Conservation (phyloP, 2,797 vertebrate genomes). For the Chrosomus eos region DNA sequence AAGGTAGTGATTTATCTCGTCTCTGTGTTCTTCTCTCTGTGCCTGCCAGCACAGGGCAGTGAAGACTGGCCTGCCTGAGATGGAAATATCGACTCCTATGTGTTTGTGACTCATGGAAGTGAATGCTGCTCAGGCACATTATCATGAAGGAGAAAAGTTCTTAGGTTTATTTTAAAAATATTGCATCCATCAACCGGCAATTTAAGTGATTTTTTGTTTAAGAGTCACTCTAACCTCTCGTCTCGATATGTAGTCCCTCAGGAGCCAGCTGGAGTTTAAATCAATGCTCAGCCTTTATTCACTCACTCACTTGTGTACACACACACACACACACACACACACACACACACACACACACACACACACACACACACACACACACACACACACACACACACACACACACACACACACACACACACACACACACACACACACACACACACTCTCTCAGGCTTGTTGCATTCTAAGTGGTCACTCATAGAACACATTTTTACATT, state of each 20-base stretch:
- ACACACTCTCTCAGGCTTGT: neutral
- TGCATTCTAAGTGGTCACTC: neutral
- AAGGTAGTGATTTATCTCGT: constrained; percentile 58
- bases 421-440: neutral
- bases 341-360: neutral
- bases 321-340: neutral
- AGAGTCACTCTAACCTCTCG: constrained; percentile 45
- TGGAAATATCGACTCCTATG: constrained; percentile 31
- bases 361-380: neutral
- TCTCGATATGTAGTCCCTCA: constrained; percentile 47
- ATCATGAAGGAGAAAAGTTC: neutral
- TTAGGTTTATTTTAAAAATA: constrained; percentile 36
- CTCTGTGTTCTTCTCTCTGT: constrained; percentile 36
- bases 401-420: constrained; percentile 11
- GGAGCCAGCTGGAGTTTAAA: constrained; percentile 42
- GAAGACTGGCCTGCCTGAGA: constrained; percentile 32
- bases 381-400: neutral
- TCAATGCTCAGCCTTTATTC: constrained; percentile 45
- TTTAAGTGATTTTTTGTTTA: constrained; percentile 14
- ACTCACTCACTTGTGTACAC: constrained; percentile 37
- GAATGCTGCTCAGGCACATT: neutral
- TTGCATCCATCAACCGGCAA: constrained; percentile 27
- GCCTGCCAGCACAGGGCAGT: constrained; percentile 21
- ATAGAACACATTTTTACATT: neutral
- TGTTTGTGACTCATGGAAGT: constrained; percentile 36